Evolutionary conservation across 2,888 invertebrate genomes (phyloP), one percentile per base, ranked within the genome.

Genomic region (Dicyrtoma fusca): DNA sequence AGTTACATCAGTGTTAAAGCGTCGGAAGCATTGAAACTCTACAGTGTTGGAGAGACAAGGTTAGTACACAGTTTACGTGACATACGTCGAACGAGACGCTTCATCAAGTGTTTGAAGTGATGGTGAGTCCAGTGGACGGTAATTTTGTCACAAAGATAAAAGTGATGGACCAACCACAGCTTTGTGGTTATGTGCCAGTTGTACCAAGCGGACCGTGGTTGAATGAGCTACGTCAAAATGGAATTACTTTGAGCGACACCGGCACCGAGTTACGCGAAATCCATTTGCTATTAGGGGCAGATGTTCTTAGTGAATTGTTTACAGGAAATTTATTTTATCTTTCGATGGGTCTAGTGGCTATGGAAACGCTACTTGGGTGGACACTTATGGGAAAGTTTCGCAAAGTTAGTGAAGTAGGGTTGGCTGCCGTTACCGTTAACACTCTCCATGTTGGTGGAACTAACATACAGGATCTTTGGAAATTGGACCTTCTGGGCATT

Each of bases 401-500:
- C 4, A 8, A n/a, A n/a, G n/a, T n/a, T 13, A 45, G 45, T 10
- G 45, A 45, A 45, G 45, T 13, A 45, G 45, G 13, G 13, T 11
- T 11, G 13, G 45, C 13, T 45, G 13, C 45, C 10, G 45, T 45
- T 11, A 11, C 45, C 45, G 13, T 45, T 10, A 45, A 11, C n/a
- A n/a, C n/a, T n/a, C n/a, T n/a, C n/a, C n/a, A n/a, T n/a, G n/a
- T n/a, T 4, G 10, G 19, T 34, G 4, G 3, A 2, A 4, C 34
- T 2, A 13, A 13, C 14, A 59, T 59, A 14, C 1, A 1, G 10
- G 26, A 59, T 4, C 17, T 59, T 5, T 25, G 59, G 59, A 34
- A 21, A 1, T n/a, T 59, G 59, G 59, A 59, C 13, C 6, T 3
- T 2, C 21, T 59, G 1, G 66, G 66, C 11, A 72, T 72, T 19